Base-by-base conservation (phyloP, 2,113 vertebrate genomes). In the Meleagris gallopavo region DNA sequence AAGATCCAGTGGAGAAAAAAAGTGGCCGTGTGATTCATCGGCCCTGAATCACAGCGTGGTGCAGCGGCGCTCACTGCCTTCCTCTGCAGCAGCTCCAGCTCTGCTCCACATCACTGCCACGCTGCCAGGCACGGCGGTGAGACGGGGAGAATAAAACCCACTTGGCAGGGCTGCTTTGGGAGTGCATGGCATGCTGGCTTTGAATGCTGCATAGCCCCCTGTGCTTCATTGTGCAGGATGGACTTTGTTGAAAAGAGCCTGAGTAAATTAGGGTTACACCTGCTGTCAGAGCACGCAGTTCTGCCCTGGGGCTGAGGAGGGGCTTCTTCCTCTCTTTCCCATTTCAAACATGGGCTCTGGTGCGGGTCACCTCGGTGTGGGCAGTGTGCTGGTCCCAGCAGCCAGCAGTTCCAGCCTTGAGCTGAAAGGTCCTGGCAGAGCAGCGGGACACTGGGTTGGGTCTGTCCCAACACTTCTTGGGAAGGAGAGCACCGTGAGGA, bases 31-130 rank as follows among this genome's bases (percentile, higher is more conserved):
- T 96, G 96, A 97, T 93, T 97, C 93, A 96, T 88, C 16, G 0
- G 73, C 45, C 76, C 76, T 97, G 96, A 97, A 94, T 97, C 96
- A 96, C 69, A 78, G 79, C 84, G 3, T 81, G 61, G 61, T 74
- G 95, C 90, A 79, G 81, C 65, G 61, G 86, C 89, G 91, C 46
- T 50, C 1, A 0, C 88, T 92, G 93, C 92, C 75, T 92, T 38
- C 90, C 65, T 36, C 92, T 75, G 88, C 81, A 50, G 80, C 45
- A 48, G 50, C 64, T 81, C 71, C 6, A 7, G 9, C 10, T 4
- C 87, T 45, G 82, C 88, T 40, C 72, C 5, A 76, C 48, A 21
- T 58, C 85, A 60, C 60, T 15, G 25, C 86, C 86, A 88, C 3
- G 1, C 60, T 88, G 64, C 62, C 67, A 24, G 76, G 55, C 15